Percentiles rank a stretch among this genome's conserved stretches.
Conservation (phyloP, 1,140 invertebrate genomes). For the Bicyclus anynana region DNA sequence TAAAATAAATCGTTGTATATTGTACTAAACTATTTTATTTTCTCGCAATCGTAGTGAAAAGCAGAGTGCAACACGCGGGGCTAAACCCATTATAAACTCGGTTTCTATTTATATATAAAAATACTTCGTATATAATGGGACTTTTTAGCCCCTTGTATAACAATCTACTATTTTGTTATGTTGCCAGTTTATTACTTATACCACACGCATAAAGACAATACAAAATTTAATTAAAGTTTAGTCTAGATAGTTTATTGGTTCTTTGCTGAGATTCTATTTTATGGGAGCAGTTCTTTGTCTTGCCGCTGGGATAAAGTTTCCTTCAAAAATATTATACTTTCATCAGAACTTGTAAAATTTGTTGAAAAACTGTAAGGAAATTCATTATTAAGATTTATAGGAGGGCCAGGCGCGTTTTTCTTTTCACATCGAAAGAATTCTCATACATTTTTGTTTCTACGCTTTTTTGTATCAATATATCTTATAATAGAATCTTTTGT, state of each 20-base stretch:
- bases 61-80: too few relatives aligned
- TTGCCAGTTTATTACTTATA: neutral
- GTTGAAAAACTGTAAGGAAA: neutral
- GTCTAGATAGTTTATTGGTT: conserved; percentile 51
- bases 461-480: too few relatives aligned
- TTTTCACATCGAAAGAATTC: too few relatives aligned
- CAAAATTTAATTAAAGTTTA: conserved; percentile 57
- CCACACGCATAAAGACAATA: conserved; percentile 40
- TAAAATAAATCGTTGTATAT: too few relatives aligned
- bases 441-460: neutral
- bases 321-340: conserved; percentile 12
- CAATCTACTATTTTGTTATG: too few relatives aligned
- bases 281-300: conserved; percentile 37
- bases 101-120: too few relatives aligned
- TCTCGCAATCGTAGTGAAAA: too few relatives aligned
- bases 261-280: conserved; percentile 41
- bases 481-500: too few relatives aligned
- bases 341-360: conserved; percentile 8
- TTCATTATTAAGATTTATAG: neutral
- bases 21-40: too few relatives aligned
- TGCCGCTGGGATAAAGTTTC: conserved; percentile 14
- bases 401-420: neutral
- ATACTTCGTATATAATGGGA: too few relatives aligned
- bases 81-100: too few relatives aligned
- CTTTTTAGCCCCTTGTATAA: too few relatives aligned